These are phyloP conservation scores for Drosophila rhopaloa DNA, from an alignment of 1,140 invertebrate genomes.

Conservation along the genomic window DNA sequence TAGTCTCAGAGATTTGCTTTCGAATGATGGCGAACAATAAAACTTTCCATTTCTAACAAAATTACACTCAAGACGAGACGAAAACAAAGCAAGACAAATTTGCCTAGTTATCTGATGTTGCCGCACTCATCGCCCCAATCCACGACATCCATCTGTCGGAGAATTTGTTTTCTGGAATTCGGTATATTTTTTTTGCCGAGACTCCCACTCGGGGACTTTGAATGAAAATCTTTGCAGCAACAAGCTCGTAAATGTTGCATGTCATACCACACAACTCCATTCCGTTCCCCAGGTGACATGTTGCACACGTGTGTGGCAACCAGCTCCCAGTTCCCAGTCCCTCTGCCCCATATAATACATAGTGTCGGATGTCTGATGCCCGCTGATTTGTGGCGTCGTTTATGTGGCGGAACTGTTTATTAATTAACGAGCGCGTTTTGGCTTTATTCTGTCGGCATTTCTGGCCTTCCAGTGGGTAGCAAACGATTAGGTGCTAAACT, in stretches of 20 bases:
- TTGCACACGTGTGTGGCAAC: constrained; percentile 60
- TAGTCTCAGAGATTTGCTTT: constrained; percentile 73
- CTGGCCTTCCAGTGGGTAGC: constrained; percentile 32
- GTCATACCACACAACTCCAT: constrained; percentile 42
- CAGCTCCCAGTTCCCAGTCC: constrained; percentile 11
- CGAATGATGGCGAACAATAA: constrained; percentile 68
- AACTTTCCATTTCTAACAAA: constrained; percentile 81
- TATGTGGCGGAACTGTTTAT: constrained; percentile 61
- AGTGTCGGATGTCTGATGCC: constrained; percentile 12
- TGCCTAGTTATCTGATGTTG: constrained; percentile 62
- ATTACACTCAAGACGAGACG: constrained; percentile 50
- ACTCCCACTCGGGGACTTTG: constrained; percentile 32
- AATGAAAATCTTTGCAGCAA: constrained; percentile 30
- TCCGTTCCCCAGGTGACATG: constrained; percentile 58
- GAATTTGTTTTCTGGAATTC: constrained; percentile 50
- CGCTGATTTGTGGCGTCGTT: constrained; percentile 60
- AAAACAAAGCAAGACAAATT: constrained; percentile 72
- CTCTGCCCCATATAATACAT: constrained; percentile 7
- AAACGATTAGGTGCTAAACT: constrained; percentile 67
- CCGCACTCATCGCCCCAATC: constrained; percentile 22
- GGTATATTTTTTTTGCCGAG: constrained; percentile 3
- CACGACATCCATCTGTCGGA: constrained; percentile 6
- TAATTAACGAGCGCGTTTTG: constrained; percentile 60
- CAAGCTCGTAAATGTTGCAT: constrained; percentile 49
- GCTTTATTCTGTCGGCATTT: constrained; percentile 22